Base-by-base conservation (phyloP, 2,888 invertebrate genomes). In the Eustalomyia histrio region DNA sequence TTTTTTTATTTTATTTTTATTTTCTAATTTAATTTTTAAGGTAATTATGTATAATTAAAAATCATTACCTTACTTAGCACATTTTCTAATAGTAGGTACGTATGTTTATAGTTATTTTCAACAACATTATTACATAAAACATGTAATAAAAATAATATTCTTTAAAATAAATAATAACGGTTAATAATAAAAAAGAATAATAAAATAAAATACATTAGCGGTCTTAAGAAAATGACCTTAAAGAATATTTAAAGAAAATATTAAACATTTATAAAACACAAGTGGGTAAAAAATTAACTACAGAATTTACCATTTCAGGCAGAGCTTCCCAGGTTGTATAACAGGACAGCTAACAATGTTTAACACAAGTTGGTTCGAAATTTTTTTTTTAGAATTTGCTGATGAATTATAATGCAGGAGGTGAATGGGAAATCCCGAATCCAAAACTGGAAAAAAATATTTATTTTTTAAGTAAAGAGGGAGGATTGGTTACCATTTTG, bases 141-240 rank as follows among this genome's bases (percentile, higher is more conserved):
- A 39, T 12, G 39, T 39, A 12, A 39, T 39, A 39, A 39, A 47
- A n/a, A 47, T 47, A 5, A 47, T n/a, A n/a, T n/a, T n/a, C n/a
- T 47, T n/a, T 1, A 7, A 39, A 61, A 33, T 61, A 9, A 74
- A 68, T 35, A 69, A 69, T 58, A 57, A 17, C 64, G 10, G 68
- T 50, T 79, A 63, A 68, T 33, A 16, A 61, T 29, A 63, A 55
- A 7, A 47, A 57, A 39, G 29, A 33, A 55, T n/a, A n/a, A n/a
- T n/a, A 10, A 6, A 24, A 60, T 14, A 68, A 10, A 68, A 74
- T 57, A 58, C 68, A 53, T 58, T 74, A 35, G 29, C 39, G n/a
- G 14, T n/a, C 61, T 79, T 73, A 33, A 39, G 39, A 35, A 73
- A 74, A 74, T 76, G 58, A 74, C 74, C 79, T 74, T 79, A 74